Evolutionary conservation across 2,888 invertebrate species (phyloP).

Genomic region (Eretmocerus hayati): DNA sequence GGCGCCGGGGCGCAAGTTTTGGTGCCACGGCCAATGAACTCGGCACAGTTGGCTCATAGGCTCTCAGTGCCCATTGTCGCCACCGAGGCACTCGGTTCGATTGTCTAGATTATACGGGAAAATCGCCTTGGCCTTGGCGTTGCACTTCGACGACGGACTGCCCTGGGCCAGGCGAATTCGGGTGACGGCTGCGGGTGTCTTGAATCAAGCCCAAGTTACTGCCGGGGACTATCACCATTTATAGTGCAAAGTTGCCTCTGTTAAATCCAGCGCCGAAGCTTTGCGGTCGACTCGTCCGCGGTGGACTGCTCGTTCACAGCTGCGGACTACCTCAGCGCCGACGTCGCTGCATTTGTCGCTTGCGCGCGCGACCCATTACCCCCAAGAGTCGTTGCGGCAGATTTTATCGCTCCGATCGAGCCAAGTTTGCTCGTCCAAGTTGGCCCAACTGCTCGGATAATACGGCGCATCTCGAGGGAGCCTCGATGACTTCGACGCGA

Average conservation of each 20-base stretch:
- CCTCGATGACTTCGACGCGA: no score
- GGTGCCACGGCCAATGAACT: slow-evolving; percentile 2
- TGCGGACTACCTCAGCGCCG: background rate
- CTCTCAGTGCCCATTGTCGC: slow-evolving; percentile 6
- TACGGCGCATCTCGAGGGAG: no score
- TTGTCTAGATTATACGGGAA: slow-evolving; percentile 16
- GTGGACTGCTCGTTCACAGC: background rate
- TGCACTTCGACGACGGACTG: background rate
- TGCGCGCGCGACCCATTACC: no score
- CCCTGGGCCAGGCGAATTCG: slow-evolving; percentile 2
- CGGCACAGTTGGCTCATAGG: background rate
- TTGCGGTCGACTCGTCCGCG: background rate
- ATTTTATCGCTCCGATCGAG: no score
- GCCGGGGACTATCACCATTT: slow-evolving; percentile 32
- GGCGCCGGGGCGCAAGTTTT: slow-evolving; percentile 1
- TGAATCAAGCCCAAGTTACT: background rate
- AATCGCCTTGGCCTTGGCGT: background rate
- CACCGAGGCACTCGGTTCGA: slow-evolving; percentile 8
- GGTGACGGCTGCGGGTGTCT: slow-evolving; percentile 5
- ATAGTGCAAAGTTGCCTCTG: slow-evolving; percentile 34
- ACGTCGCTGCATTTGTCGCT: background rate
- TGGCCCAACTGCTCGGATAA: no score
- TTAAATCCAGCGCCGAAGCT: slow-evolving; percentile 25
- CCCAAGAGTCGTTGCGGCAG: no score
- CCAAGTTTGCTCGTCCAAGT: no score